Evolutionary conservation across 2,113 vertebrate genomes (phyloP).

Genomic region (Calypte anna): DNA sequence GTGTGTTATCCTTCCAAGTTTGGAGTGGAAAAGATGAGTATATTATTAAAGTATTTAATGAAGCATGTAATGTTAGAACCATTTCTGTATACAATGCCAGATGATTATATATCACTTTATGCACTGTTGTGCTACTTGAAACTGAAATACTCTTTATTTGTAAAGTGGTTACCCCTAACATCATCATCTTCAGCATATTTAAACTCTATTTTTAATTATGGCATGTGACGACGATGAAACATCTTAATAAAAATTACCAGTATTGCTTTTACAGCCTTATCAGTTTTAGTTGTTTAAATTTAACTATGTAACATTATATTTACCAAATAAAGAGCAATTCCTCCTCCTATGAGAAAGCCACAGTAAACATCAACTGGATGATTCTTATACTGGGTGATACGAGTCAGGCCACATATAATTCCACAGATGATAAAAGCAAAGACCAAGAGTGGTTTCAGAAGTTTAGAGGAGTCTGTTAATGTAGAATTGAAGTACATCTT

Average conservation of each 20-base stretch:
- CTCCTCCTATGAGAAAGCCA: constrained; percentile 94
- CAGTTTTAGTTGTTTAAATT: not conserved
- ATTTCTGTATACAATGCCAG: not conserved
- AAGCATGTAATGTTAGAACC: not conserved
- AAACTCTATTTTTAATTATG: not conserved
- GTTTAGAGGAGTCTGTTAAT: constrained; percentile 94
- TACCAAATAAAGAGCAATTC: constrained; percentile 96
- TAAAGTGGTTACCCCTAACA: not conserved
- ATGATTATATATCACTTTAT: not conserved
- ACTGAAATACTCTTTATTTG: not conserved
- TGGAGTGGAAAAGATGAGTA: not conserved
- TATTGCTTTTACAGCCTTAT: not conserved
- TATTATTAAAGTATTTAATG: not conserved
- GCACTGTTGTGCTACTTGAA: not conserved
- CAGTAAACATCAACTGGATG: constrained; percentile 96
- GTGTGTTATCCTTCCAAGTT: not conserved
- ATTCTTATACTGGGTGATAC: constrained; percentile 98
- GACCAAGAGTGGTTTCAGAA: constrained; percentile 95
- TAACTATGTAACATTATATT: constrained; percentile 31
- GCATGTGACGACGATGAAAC: not conserved
- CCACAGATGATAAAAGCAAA: constrained; percentile 97
- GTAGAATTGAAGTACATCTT: constrained; percentile 99
- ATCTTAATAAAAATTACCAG: not conserved
- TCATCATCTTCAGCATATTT: not conserved
- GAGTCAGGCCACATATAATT: constrained; percentile 94